Percentiles rank a stretch among this genome's conserved stretches.
Evolutionary conservation across 2,888 invertebrate species (phyloP).

Genomic region (Tenthredo amoena): DNA sequence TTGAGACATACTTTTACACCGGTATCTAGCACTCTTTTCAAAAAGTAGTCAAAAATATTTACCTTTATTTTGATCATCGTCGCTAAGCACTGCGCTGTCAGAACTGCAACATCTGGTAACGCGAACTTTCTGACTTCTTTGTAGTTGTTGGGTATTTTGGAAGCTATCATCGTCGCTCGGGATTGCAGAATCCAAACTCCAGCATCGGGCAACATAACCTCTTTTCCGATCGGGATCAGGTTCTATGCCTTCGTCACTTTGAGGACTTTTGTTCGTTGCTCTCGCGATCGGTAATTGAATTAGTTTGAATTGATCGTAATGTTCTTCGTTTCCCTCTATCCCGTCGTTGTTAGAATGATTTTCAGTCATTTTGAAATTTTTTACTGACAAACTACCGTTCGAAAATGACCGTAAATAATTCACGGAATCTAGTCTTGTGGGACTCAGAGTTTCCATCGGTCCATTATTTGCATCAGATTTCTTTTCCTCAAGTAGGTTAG

Average conservation of each 20-base stretch:
- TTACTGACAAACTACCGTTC: neutral
- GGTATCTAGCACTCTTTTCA: conserved; percentile 46
- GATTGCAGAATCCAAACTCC: conserved; percentile 80
- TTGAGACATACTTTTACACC: neutral
- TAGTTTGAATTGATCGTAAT: conserved; percentile 70
- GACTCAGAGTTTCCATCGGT: conserved; percentile 26
- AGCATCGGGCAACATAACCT: conserved; percentile 73
- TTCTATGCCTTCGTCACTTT: conserved; percentile 75
- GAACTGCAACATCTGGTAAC: conserved; percentile 79
- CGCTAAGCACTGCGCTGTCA: conserved; percentile 80
- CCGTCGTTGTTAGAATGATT: conserved; percentile 44
- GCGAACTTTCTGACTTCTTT: conserved; percentile 66
- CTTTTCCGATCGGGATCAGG: conserved; percentile 63
- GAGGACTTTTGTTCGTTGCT: conserved; percentile 69
- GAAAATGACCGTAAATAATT: neutral
- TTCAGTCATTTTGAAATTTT: conserved; percentile 28
- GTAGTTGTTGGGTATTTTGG: conserved; percentile 58
- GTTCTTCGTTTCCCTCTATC: conserved; percentile 66
- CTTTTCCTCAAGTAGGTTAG: conserved; percentile 47
- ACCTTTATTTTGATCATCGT: conserved; percentile 76
- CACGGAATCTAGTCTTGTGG: neutral
- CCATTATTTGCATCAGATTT: conserved; percentile 22
- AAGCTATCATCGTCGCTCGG: conserved; percentile 79
- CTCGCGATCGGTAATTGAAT: conserved; percentile 66
- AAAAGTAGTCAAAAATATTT: neutral